Base-by-base conservation (phyloP, 2,113 vertebrate species). In the Trochalopteron elliotii region DNA sequence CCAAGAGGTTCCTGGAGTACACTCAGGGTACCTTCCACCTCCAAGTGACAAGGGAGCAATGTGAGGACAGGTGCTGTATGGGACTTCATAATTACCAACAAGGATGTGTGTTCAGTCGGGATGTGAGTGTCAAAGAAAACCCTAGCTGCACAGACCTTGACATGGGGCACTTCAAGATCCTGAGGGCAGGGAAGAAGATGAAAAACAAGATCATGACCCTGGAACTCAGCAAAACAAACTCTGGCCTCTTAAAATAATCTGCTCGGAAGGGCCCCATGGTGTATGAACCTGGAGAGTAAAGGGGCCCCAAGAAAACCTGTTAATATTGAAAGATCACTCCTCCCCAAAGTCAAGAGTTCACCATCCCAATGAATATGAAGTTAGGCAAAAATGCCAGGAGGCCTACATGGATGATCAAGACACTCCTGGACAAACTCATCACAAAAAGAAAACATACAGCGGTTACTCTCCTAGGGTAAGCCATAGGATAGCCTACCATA, bases 41-140 rank as follows among this genome's bases (percentile, higher is more conserved):
- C 31, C 28, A 61, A 56, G 30, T 45, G 59, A 68, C 12, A 60
- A 50, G 63, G 22, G 5, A 74, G 15, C 11, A 68, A 68, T 16
- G n/a, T 0, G 1, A 81, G 12, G 10, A 59, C 19, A 71, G 12
- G 16, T 60, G 27, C 28, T 44, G 23, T 21, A 42, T 2, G 14
- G n/a, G 16, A 67, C 40, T 56, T 77, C 17, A 11, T 11, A 35
- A 18, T 11, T 37, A 71, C 4, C 25, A 63, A 10, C 17, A 61
- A 45, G 9, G 13, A 83, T 22, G 9, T 22, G 9, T 7, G 5
- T 12, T 72, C 39, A 63, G 47, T 15, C 0, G 0, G n/a, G 23
- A 59, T 69, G 37, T n/a, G 27, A 79, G 37, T 3, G 42, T 74
- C 64, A 68, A 42, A 92, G 30, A 10, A 61, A 65, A 18, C 13